Evolutionary conservation across 1,140 invertebrate species (phyloP).

Genomic region (Plutomurus gul): DNA sequence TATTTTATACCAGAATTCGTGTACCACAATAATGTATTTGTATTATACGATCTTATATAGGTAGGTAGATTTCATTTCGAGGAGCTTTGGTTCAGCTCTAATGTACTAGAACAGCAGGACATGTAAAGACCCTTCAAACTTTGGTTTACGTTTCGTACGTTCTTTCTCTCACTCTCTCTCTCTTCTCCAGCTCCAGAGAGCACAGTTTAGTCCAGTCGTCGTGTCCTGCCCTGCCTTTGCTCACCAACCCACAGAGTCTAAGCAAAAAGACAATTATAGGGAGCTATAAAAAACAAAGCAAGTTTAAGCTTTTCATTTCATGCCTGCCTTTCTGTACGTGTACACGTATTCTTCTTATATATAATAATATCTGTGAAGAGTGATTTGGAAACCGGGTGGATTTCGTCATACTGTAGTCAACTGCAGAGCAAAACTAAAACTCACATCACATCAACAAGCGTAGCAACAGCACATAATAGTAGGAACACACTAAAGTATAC

Average conservation of each 20-base stretch:
- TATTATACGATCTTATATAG: too few relatives aligned
- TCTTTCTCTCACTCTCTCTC: too few relatives aligned
- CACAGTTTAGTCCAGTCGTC: neutral
- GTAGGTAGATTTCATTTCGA: neutral
- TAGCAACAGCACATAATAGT: neutral
- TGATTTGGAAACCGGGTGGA: conserved; percentile 11
- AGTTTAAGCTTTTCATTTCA: conserved; percentile 6
- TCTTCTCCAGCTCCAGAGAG: too few relatives aligned
- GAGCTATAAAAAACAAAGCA: conserved; percentile 15
- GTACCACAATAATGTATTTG: too few relatives aligned
- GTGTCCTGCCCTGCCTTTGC: neutral
- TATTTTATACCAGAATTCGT: too few relatives aligned
- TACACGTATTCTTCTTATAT: neutral
- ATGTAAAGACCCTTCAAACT: neutral
- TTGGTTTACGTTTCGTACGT: neutral
- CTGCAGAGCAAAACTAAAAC: neutral
- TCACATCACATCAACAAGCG: neutral
- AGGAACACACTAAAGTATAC: neutral
- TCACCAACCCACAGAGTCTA: neutral
- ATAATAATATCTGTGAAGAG: neutral
- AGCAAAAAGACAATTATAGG: conserved; percentile 18
- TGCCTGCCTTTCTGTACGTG: neutral
- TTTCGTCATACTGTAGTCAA: conserved; percentile 28
- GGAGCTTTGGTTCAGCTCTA: neutral
- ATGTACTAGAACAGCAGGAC: conserved; percentile 7